A percentile compares a stretch with the other conserved stretches of the same genome.
Evolutionary conservation across 2,113 vertebrate species (phyloP).

Genomic region (Tapirus terrestris): DNA sequence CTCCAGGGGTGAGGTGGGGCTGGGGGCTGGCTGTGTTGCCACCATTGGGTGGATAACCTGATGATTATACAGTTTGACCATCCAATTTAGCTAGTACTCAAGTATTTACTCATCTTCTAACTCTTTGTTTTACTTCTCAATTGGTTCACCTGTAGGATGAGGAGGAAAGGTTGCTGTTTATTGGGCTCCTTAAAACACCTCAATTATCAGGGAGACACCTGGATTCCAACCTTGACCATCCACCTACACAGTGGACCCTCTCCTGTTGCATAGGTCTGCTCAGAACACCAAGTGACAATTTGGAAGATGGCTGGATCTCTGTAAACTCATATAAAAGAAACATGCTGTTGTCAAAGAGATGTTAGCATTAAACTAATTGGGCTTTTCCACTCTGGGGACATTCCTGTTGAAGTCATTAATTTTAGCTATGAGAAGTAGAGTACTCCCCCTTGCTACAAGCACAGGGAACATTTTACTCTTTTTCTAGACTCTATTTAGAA

Average conservation of each 20-base stretch:
- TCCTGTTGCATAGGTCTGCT: background rate
- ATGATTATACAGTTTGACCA: background rate
- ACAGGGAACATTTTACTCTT: background rate
- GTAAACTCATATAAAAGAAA: background rate
- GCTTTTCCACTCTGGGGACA: background rate
- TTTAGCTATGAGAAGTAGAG: background rate
- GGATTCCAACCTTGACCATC: background rate
- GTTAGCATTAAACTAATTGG: background rate
- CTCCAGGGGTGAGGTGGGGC: background rate
- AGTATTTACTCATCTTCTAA: background rate
- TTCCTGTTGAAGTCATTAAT: background rate
- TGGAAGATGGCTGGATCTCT: background rate
- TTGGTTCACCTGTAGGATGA: background rate
- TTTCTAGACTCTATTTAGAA: background rate
- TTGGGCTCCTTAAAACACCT: background rate
- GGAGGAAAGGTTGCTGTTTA: background rate
- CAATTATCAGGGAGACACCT: background rate
- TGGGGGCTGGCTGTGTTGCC: background rate
- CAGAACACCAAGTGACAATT: background rate
- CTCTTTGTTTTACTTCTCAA: background rate
- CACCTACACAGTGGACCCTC: fast-evolving
- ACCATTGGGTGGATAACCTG: background rate
- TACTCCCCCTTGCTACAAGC: background rate
- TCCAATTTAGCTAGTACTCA: background rate
- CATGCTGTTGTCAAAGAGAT: background rate